Evolutionary conservation across 2,113 vertebrate genomes (phyloP).

Genomic region (Sialia sialis): DNA sequence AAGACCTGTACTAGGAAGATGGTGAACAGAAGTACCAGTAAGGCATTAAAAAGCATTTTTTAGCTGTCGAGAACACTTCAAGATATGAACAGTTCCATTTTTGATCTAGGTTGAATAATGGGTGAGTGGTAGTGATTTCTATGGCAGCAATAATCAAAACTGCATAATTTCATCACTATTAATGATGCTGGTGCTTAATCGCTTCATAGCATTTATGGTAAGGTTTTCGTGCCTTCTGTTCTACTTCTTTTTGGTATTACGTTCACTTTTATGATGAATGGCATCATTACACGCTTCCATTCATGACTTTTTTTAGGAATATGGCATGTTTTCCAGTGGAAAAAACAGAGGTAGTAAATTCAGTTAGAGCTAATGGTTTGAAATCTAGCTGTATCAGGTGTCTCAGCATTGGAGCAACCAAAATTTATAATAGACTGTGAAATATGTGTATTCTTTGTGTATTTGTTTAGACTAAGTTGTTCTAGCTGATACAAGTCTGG

Average conservation of each 20-base stretch:
- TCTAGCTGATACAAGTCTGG: not conserved
- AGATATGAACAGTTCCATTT: not conserved
- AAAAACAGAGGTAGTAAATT: not conserved
- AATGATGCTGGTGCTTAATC: not conserved
- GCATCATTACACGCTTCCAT: not conserved
- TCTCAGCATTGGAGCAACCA: not conserved
- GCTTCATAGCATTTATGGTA: not conserved
- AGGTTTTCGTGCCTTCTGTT: not conserved
- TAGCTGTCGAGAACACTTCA: not conserved
- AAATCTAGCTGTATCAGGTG: not conserved
- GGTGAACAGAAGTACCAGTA: not conserved
- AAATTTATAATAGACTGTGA: not conserved
- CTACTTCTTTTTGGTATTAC: not conserved
- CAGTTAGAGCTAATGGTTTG: not conserved
- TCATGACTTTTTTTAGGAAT: not conserved
- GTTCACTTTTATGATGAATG: not conserved
- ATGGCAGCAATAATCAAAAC: not conserved
- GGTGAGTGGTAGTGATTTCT: not conserved
- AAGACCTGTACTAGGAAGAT: not conserved
- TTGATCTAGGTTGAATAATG: not conserved
- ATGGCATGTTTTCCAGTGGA: not conserved
- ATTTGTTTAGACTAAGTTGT: not conserved
- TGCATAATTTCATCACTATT: not conserved
- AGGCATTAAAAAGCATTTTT: not conserved
- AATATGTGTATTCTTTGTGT: not conserved